A percentile compares a stretch with the other conserved stretches of the same genome.
Evolutionary conservation across 1,140 invertebrate genomes (phyloP).

Genomic region (Stegodyphus mimosarum): DNA sequence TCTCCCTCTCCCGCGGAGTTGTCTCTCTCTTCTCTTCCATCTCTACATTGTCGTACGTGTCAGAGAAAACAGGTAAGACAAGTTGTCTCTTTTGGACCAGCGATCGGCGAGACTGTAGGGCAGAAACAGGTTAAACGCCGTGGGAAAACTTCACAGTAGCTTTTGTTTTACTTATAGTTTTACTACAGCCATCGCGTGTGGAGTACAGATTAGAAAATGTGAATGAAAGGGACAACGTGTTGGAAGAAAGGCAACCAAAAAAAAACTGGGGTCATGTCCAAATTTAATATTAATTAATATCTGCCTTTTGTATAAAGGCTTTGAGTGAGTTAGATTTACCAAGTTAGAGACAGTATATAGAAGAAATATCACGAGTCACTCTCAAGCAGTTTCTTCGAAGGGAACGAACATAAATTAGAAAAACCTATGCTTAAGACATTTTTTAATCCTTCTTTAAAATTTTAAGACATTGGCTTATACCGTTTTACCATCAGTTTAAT

Average conservation of each 20-base stretch:
- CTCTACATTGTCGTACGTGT: slow-evolving; percentile 35
- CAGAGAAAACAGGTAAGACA: slow-evolving; percentile 52
- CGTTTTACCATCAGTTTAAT: too few relatives aligned
- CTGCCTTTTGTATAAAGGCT: too few relatives aligned
- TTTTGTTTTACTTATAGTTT: slow-evolving; percentile 33
- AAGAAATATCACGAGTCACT: too few relatives aligned
- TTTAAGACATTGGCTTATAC: too few relatives aligned
- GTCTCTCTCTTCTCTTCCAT: not conserved
- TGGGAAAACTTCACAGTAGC: slow-evolving; percentile 37
- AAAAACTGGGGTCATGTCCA: too few relatives aligned
- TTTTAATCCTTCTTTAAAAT: too few relatives aligned
- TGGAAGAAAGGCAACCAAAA: slow-evolving; percentile 10
- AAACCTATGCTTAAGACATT: too few relatives aligned
- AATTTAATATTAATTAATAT: too few relatives aligned
- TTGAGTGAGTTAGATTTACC: too few relatives aligned
- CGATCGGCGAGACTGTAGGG: not conserved
- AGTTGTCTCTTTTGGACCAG: slow-evolving; percentile 35
- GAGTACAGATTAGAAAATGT: slow-evolving; percentile 45
- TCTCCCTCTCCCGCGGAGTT: not conserved
- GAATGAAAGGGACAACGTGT: slow-evolving; percentile 22
- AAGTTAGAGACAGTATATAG: too few relatives aligned
- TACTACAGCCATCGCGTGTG: slow-evolving; percentile 45
- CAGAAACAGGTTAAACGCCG: slow-evolving; percentile 48
- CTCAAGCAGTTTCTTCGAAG: too few relatives aligned
- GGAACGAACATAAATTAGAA: too few relatives aligned